Base-by-base conservation (phyloP, 2,888 invertebrate genomes). In the Drosophila limbata region DNA sequence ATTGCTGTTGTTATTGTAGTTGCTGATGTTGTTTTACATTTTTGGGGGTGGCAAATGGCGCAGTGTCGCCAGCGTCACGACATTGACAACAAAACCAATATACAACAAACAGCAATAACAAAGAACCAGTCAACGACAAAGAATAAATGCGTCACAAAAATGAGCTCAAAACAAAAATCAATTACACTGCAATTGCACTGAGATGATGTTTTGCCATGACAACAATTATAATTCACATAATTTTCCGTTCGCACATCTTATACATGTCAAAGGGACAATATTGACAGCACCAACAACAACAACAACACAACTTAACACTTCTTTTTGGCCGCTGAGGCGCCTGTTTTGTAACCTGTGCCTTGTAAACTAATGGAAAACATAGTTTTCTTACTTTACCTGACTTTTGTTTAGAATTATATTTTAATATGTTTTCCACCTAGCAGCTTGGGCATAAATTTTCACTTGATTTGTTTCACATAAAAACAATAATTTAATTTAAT, bases 91-190 rank as follows among this genome's bases (percentile, higher is more conserved):
- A 37, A 79, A 78, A 45, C 69, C 55, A 66, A 69, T 77, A 64
- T 42, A 39, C 11, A 25, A 39, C 10, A 50, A 64, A 57, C 47
- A 28, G 17, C 47, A 68, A 62, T 28, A 62, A 53, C 37, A 66
- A 75, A 61, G 28, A 45, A 44, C 28, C 53, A 57, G 17, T 15
- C 37, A 45, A 50, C 52, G 25, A 62, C 59, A 75, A 71, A 48
- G 68, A 67, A 48, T 37, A 21, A 70, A 71, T 71, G 64, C 79
- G 68, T 68, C 78, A 79, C 56, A 73, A 44, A 44, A 61, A 64
- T 55, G 8, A 62, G 40, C 62, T 50, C 55, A 37, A 71, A 61
- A 77, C 67, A 71, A 77, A 77, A 79, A 79, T 79, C 79, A 77
- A 77, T 77, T 71, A 56, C 55, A 71, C 15, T 55, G 60, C 52